Evolutionary conservation across 35 echinoderm and acorn worm species (phyloP).

Genomic region (Chiridota heheva): DNA sequence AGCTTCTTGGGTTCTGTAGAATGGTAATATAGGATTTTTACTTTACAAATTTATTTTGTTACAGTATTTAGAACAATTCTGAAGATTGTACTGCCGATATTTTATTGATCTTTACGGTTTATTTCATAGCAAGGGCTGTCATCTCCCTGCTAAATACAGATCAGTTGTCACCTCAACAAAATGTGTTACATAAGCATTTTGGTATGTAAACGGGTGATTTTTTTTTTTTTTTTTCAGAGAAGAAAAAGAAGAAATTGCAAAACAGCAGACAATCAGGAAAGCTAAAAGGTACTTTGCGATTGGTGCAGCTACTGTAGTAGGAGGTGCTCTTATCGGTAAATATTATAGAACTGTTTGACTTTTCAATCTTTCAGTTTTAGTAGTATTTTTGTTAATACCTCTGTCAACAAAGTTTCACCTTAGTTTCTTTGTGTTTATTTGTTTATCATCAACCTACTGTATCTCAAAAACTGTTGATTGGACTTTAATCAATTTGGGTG

Average conservation of each 20-base stretch:
- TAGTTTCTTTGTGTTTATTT: too few species aligned
- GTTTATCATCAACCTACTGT: too few species aligned
- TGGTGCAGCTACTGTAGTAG: constrained; percentile 87
- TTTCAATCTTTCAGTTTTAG: background rate
- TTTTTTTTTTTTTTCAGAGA: constrained; percentile 47
- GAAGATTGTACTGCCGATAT: too few species aligned
- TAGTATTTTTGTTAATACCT: background rate
- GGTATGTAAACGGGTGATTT: background rate
- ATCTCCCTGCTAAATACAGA: too few species aligned
- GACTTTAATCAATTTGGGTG: too few species aligned
- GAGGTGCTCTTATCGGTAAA: constrained; percentile 92
- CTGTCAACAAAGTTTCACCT: background rate
- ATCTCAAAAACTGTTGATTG: too few species aligned
- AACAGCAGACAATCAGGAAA: constrained; percentile 63
- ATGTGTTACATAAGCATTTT: background rate
- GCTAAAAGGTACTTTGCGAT: constrained; percentile 71
- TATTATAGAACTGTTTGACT: background rate
- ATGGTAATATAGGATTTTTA: too few species aligned
- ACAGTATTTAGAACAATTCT: too few species aligned
- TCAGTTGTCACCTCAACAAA: background rate
- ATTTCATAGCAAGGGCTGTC: too few species aligned
- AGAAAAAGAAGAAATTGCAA: constrained; percentile 71
- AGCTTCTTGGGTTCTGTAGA: too few species aligned
- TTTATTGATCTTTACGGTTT: too few species aligned
- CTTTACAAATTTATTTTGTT: too few species aligned